Evolutionary conservation across 2,113 vertebrate genomes (phyloP).

Genomic region (Probosciger aterrimus): DNA sequence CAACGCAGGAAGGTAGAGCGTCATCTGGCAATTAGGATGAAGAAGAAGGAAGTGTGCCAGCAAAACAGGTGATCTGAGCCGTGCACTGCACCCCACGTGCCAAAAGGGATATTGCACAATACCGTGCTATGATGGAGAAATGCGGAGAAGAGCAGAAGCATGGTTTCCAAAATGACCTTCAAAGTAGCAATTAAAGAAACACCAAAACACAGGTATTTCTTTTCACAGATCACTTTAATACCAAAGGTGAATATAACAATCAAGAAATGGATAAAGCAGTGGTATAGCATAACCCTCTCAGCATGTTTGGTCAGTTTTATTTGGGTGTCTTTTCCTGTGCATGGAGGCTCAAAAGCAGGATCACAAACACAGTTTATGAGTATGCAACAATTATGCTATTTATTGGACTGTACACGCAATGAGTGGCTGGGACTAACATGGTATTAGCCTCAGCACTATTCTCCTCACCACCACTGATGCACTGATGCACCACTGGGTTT

Average conservation of each 20-base stretch:
- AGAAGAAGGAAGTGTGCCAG: constrained; percentile 16
- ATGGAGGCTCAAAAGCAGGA: neutral
- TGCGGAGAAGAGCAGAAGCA: neutral
- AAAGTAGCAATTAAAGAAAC: neutral
- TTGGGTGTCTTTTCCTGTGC: neutral
- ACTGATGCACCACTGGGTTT: neutral
- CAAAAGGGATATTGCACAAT: neutral
- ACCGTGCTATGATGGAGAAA: neutral
- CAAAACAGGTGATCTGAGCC: constrained; percentile 15
- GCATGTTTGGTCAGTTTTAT: neutral
- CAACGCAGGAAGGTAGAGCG: neutral
- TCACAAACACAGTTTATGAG: neutral
- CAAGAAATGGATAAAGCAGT: neutral
- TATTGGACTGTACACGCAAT: neutral
- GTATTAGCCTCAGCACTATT: neutral
- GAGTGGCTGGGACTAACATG: neutral
- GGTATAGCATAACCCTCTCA: neutral
- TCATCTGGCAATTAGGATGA: neutral
- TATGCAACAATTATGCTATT: neutral
- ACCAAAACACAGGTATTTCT: neutral
- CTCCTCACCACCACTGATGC: neutral
- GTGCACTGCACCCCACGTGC: neutral
- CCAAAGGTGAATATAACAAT: neutral
- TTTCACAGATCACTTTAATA: neutral
- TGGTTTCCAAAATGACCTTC: neutral